Evolutionary conservation across 1,140 invertebrate species (phyloP), one percentile per base, ranked within the genome.

Genomic region (Drosophila kepulauana): DNA sequence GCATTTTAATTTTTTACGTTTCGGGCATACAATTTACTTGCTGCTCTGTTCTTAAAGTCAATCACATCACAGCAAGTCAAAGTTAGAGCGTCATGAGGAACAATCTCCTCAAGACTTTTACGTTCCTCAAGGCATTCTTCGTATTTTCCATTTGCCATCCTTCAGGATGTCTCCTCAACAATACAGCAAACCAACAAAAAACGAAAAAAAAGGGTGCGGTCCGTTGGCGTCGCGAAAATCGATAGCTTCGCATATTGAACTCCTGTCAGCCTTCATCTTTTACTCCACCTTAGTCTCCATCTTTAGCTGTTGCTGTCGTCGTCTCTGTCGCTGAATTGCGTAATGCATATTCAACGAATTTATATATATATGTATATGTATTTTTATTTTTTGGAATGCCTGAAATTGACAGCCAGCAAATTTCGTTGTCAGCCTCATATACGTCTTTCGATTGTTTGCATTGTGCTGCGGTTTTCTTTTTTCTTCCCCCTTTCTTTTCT

Each of bases 1-100:
- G 61, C 73, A 54, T 89, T 88, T 88, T 81, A 84, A 88, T 88
- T 88, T 88, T 84, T 75, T 82, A 87, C 82, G 79, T 85, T 81
- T 65, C 64, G 64, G 73, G 10, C 75, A 65, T 54, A 76, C 61
- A 61, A 52, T 41, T 54, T 69, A 45, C 25, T 57, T 43, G 16
- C 20, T 25, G 20, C 20, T 25, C 4, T 15, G 33, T 33, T 28
- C 82, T 86, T 87, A 88, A 88, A 88, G 82, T 71, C 73, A 84
- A 80, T 82, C 72, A 79, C 80, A 82, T 82, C 77, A 70, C 61
- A 75, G 54, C 13, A 78, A 67, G 62, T 59, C 76, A 62, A 71
- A 35, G 30, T 38, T 35, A 57, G 13, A 30, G 64, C 13, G 5
- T 30, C n/a, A n/a, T 3, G 46, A 11, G 33, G 10, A 52, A 54